Conservation (phyloP, 2,797 vertebrate genomes). For the Sebastes minor region DNA sequence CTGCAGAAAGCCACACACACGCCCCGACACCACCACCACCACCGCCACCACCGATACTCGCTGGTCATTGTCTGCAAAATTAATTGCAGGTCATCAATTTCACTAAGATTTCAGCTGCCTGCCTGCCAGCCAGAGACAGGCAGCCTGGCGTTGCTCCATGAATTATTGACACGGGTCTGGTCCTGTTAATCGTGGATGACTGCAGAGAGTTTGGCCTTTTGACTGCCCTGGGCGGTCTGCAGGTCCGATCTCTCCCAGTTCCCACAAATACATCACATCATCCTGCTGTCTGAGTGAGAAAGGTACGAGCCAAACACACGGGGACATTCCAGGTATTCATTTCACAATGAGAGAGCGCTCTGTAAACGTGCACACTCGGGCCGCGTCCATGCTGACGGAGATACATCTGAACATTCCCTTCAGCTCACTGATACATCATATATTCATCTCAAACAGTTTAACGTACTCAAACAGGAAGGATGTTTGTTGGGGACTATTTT, state of each 20-base stretch:
- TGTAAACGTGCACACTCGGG: neutral
- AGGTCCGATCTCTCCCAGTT: neutral
- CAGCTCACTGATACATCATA: neutral
- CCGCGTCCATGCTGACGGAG: neutral
- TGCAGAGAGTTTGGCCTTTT: slow-evolving; percentile 25
- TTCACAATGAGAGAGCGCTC: neutral
- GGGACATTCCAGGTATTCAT: slow-evolving; percentile 12
- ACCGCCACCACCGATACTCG: slow-evolving; percentile 28
- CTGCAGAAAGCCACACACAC: neutral
- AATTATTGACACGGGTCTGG: slow-evolving; percentile 78
- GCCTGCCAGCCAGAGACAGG: slow-evolving; percentile 56
- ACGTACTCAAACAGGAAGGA: neutral
- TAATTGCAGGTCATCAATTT: slow-evolving; percentile 65
- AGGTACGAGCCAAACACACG: neutral
- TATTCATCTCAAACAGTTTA: neutral
- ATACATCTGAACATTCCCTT: neutral
- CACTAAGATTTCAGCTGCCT: slow-evolving; percentile 69
- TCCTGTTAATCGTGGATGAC: slow-evolving; percentile 73
- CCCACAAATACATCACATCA: slow-evolving; percentile 9
- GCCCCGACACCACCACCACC: neutral
- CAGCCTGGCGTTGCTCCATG: slow-evolving; percentile 61
- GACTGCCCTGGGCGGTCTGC: neutral
- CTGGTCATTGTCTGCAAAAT: slow-evolving; percentile 71
- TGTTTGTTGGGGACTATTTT: neutral
- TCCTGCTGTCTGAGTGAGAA: neutral